Base-by-base conservation (phyloP, 2,888 invertebrate species). In the Epistrophe grossulariae region DNA sequence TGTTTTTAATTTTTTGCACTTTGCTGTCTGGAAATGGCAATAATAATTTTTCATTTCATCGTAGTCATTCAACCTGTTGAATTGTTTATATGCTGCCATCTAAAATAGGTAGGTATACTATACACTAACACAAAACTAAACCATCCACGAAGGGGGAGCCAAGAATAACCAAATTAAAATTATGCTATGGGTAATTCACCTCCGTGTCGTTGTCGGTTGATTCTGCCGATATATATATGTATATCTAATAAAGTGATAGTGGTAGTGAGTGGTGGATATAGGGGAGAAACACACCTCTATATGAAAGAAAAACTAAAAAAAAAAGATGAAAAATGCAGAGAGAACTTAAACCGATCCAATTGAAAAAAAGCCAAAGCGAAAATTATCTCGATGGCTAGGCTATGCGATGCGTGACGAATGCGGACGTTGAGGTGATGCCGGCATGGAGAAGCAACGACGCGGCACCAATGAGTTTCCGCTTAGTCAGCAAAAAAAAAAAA, bases 381-480 rank as follows among this genome's bases (percentile, higher is more conserved):
- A 89, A 89, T 62, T 88, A 89, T 17, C 89, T 84, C 79, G 88
- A 87, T 83, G 83, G 82, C 82, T 90, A 90, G 62, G 88, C 89
- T 89, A 78, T 72, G 8, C 89, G 89, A 11, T 90, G 90, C 59
- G 71, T 83, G 10, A 79, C 77, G 66, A 89, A 80, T 43, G 87
- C 79, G 38, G 84, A 88, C 72, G 68, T 84, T 78, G 77, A 87
- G 17, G 74, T 82, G 3, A 84, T 71, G 81, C 79, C 84, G 59
- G 88, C 82, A 89, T 88, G 89, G 78, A 83, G 83, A 84, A 88
- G 89, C 92, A 92, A 89, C 92, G 92, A 91, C 92, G 92, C 92
- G 92, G 92, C 91, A 89, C 92, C 91, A 91, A 91, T 92, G 91
- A 91, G 90, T 91, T 92, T 92, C 92, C 92, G 91, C 90, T 90